Evolutionary conservation across 2,888 invertebrate genomes (phyloP), one percentile per base, ranked within the genome.

Genomic region (Oegoconia quadripuncta): DNA sequence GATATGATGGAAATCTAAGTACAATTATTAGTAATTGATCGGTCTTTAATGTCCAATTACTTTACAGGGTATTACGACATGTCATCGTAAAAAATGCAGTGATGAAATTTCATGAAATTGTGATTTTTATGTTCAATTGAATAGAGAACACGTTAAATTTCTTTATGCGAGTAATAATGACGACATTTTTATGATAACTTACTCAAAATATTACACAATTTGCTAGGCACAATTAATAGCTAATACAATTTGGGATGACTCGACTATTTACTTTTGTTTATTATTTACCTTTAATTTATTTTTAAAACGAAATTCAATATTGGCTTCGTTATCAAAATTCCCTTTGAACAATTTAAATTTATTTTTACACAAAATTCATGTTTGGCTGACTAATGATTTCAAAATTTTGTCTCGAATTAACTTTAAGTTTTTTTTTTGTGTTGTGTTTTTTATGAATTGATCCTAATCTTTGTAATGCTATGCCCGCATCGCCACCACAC

Each of bases 381-480:
- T 47, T 51, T 46, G 45, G 49, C 44, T 37, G 31, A 26, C 13
- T 39, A 11, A 38, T 44, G 7, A 34, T 65, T 76, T 71, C 65
- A 42, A 78, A 78, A 76, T 76, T 76, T 67, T 58, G 46, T 64
- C 52, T 68, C 42, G 71, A 64, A n/a, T n/a, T n/a, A n/a, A n/a
- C 33, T 48, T 45, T 36, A 34, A 51, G 49, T 52, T 54, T 45
- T 42, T 55, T 62, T 59, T 58, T 50, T 52, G 52, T 54, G 37
- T 52, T 55, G 50, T 67, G 67, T 68, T 67, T 59, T 67, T 59
- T 64, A 65, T 73, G 66, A 61, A n/a, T 55, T 72, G 59, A 63
- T 65, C 57, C 80, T 83, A 83, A 86, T 82, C 58, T 79, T 80
- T 79, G 62, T 63, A 77, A 71, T 78, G 72, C 74, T 82, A 80